Evolutionary conservation across 1,140 invertebrate species (phyloP).

Genomic region (Bombus polaris): DNA sequence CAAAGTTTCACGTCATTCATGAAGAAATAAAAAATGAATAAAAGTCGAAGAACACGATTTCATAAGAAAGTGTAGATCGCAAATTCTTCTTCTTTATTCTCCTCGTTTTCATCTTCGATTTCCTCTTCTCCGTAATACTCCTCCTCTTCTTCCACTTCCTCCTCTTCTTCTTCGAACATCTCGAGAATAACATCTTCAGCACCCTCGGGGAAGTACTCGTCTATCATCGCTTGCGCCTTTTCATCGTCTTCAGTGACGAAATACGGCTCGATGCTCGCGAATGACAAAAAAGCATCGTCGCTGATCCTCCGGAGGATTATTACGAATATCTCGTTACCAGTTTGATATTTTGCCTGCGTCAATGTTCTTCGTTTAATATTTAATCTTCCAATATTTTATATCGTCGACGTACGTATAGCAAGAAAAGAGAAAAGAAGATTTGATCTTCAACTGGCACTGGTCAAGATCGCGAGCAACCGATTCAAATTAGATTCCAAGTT

Average conservation of each 20-base stretch:
- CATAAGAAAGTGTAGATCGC: not conserved
- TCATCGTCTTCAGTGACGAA: constrained; percentile 70
- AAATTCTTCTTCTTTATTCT: constrained; percentile 5
- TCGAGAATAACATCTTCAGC: constrained; percentile 58
- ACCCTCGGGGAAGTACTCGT: constrained; percentile 70
- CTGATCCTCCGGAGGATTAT: constrained; percentile 67
- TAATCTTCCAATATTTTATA: not conserved
- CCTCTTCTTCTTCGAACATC: constrained; percentile 24
- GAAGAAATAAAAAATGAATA: too few species aligned
- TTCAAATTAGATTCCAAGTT: too few species aligned
- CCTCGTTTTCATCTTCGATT: constrained; percentile 45
- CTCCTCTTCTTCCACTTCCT: constrained; percentile 35
- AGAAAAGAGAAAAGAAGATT: not conserved
- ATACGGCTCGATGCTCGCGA: constrained; percentile 73
- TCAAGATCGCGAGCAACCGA: too few species aligned
- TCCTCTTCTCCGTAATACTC: constrained; percentile 23
- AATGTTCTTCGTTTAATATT: constrained; percentile 4
- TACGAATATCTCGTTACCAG: constrained; percentile 72
- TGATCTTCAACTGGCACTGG: too few species aligned
- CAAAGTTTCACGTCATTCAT: too few species aligned
- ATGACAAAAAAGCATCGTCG: constrained; percentile 74
- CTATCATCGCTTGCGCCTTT: constrained; percentile 63
- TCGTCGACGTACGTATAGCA: too few species aligned
- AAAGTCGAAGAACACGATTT: not conserved
- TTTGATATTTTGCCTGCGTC: constrained; percentile 69